Evolutionary conservation across 1,140 invertebrate genomes (phyloP), one percentile per base, ranked within the genome.

Genomic region (Heliconius hermathena): DNA sequence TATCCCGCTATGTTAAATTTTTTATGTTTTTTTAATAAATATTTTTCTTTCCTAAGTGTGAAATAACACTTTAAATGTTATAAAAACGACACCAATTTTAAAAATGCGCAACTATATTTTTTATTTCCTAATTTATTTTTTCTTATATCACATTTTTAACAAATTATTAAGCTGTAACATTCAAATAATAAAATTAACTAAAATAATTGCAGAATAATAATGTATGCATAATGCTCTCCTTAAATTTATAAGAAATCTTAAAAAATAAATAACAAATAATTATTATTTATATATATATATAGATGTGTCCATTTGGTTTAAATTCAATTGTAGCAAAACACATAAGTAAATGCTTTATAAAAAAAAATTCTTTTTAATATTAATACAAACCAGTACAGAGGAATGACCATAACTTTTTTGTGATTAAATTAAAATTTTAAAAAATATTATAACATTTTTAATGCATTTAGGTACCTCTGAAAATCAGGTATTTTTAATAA

Each of bases 251-350:
- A 26, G 22, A 66, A 72, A 73, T 49, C 82, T 85, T 84, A 84
- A 80, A 52, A 84, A 88, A 84, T 86, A 88, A 86, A 88, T 84
- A 86, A 88, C 84, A 84, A 84, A 76, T 41, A 76, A 26, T 41
- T 75, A 75, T 22, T 33, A 33, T 36, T 8, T 57, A 74, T 74
- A 54, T 16, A 4, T 75, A 75, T 22, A 66, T 16, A 66, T 3
- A 57, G 18, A 9, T n/a, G 3, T 72, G 70, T 29, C 49, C 70
- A 77, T 72, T 77, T 72, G 49, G 76, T 77, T 29, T 66, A 13
- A 20, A 66, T 29, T 26, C 26, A 66, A 66, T 16, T 66, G 26
- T 16, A 66, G 22, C n/a, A 13, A 66, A 26, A 26, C 22, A 66
- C 11, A 26, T 26, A 4, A 66, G 29, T 66, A 66, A 66, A 66